Evolutionary conservation across 2,888 invertebrate genomes (phyloP), one percentile per base, ranked within the genome.

Genomic region (Ceraclea dissimilis): DNA sequence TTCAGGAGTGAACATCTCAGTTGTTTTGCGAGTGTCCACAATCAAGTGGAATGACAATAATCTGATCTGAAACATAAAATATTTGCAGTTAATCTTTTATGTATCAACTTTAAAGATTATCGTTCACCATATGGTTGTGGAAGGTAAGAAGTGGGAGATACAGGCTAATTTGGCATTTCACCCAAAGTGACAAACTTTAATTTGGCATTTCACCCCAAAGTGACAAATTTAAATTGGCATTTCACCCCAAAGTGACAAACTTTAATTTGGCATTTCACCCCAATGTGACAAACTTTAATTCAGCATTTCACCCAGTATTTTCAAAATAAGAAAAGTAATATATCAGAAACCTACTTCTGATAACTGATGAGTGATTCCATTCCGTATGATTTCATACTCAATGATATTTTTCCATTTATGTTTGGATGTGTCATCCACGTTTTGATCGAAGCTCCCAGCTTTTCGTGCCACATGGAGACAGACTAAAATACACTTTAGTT

Each of bases 21-120:
- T 89, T 1, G 82, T 82, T 68, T 86, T 88, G 51, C 82, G 84
- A 1, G 82, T 85, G 65, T 90, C 89, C 51, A 87, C 83, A 31
- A 93, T 69, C 18, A 91, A 71, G 1, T 82, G 79, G 51, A 91
- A 74, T 0, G 84, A 80, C 62, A 85, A 76, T 6, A 90, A 71
- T 21, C 90, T 78, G 1, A 85, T 80, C 83, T 91, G 67, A 8
- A 64, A 59, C n/a, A 55, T 22, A 53, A 46, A 11, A n/a, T n/a
- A n/a, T n/a, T n/a, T n/a, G n/a, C n/a, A 33, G 8, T 13, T 13
- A 33, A 33, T 33, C 13, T 33, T 8, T 33, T 33, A 33, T n/a
- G n/a, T n/a, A n/a, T n/a, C n/a, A n/a, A n/a, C n/a, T n/a, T n/a
- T n/a, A n/a, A n/a, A n/a, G n/a, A n/a, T n/a, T n/a, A n/a, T n/a